These are phyloP conservation scores for Oophaga sylvatica DNA, from an alignment of 2,797 vertebrate species.

Conservation along the genomic window DNA sequence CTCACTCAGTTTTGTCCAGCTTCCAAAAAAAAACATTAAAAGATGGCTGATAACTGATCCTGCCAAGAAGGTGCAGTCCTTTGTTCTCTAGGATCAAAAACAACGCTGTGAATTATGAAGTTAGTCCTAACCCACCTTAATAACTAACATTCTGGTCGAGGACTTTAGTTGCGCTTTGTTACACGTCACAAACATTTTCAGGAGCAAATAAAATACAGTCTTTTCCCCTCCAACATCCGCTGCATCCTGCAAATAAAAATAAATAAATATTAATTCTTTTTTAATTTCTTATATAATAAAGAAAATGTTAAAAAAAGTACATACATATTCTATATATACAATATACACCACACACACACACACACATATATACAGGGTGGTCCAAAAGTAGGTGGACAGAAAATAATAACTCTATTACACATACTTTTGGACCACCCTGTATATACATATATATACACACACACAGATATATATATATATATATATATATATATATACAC, in stretches of 20 bases:
- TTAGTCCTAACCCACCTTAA: slow-evolving; percentile 78
- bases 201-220: slow-evolving; percentile 89
- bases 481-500: no score
- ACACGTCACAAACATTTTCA: slow-evolving; percentile 93
- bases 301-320: no score
- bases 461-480: no score
- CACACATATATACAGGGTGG: no score
- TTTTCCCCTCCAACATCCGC: slow-evolving; percentile 77
- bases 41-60: not conserved
- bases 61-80: not conserved
- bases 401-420: no score
- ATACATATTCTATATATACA: no score
- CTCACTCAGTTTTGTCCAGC: not conserved
- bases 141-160: slow-evolving; percentile 83
- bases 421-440: no score
- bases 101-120: not conserved
- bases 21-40: not conserved
- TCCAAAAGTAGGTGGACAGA: no score
- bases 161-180: slow-evolving; percentile 78
- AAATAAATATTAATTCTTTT: no score
- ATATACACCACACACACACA: no score
- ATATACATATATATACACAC: no score
- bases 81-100: not conserved
- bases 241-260: slow-evolving; percentile 75
- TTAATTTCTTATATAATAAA: no score